Evolutionary conservation across 2,797 vertebrate genomes (phyloP).

Genomic region (Dipus sagitta): DNA sequence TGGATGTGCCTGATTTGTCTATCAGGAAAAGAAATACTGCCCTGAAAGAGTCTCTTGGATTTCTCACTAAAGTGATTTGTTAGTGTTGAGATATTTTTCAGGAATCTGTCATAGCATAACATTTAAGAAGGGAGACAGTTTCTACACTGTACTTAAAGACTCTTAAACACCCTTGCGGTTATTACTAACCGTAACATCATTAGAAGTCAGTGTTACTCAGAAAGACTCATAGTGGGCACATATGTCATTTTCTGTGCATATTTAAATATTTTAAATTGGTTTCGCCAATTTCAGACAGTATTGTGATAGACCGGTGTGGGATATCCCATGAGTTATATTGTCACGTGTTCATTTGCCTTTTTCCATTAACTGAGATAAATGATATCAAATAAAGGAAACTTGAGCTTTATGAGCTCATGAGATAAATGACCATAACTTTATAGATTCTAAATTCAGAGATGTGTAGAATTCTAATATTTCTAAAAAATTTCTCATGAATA

Average conservation of each 20-base stretch:
- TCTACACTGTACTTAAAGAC: not conserved
- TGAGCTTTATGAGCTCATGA: not conserved
- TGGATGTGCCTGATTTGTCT: not conserved
- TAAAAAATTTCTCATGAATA: constrained; percentile 2
- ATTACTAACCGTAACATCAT: not conserved
- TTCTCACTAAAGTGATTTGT: not conserved
- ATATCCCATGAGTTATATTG: constrained; percentile 21
- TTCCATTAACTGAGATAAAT: not conserved
- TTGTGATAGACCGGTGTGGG: not conserved
- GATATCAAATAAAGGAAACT: constrained; percentile 15
- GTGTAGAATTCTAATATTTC: not conserved
- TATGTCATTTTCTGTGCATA: not conserved
- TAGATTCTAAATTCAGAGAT: constrained; percentile 25
- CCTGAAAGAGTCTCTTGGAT: not conserved
- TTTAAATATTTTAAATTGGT: constrained; percentile 17
- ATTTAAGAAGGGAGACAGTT: not conserved
- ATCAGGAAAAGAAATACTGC: not conserved
- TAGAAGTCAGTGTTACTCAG: not conserved
- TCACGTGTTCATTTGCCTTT: constrained; percentile 18
- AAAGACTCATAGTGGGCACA: not conserved
- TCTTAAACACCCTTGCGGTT: not conserved
- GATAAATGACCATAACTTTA: not conserved
- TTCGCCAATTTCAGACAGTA: constrained; percentile 8
- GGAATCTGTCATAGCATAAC: not conserved
- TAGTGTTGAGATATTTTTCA: not conserved